Conservation (phyloP, 37 sponge, comb jelly and placozoan genomes). For the Halisarca cf. caerulea region DNA sequence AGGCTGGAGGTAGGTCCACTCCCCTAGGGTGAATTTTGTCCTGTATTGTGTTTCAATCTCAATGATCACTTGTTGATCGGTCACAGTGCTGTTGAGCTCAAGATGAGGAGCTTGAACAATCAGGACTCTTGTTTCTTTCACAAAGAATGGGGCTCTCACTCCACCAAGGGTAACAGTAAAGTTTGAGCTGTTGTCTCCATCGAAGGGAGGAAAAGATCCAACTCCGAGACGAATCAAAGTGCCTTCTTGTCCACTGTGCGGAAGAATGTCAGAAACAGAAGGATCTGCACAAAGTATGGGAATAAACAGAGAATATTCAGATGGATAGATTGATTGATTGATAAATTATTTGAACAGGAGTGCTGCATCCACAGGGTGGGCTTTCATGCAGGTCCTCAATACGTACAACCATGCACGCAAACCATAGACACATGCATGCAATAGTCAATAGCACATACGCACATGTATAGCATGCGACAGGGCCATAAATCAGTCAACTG, state of each 20-base stretch:
- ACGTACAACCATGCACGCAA: too few relatives aligned
- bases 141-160: not conserved
- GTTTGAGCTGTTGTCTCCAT: slow-evolving; percentile 65
- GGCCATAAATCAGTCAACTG: too few relatives aligned
- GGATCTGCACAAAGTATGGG: slow-evolving; percentile 1
- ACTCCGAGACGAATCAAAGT: slow-evolving; percentile 13
- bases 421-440: too few relatives aligned
- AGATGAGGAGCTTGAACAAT: not conserved
- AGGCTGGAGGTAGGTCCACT: slow-evolving; percentile 35
- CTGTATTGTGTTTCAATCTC: slow-evolving; percentile 49
- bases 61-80: not conserved
- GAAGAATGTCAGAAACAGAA: slow-evolving; percentile 14
- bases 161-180: slow-evolving; percentile 40
- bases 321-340: too few relatives aligned
- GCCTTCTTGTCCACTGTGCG: slow-evolving; percentile 43
- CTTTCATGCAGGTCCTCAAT: too few relatives aligned
- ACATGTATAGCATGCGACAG: too few relatives aligned
- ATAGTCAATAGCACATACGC: too few relatives aligned
- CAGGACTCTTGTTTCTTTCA: not conserved
- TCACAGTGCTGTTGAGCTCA: not conserved
- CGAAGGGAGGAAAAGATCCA: slow-evolving; percentile 50
- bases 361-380: too few relatives aligned
- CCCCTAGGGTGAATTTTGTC: not conserved
- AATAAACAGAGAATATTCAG: not conserved
- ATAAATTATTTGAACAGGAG: too few relatives aligned